Evolutionary conservation across 2,113 vertebrate genomes (phyloP).

Genomic region (Amphiprion percula): DNA sequence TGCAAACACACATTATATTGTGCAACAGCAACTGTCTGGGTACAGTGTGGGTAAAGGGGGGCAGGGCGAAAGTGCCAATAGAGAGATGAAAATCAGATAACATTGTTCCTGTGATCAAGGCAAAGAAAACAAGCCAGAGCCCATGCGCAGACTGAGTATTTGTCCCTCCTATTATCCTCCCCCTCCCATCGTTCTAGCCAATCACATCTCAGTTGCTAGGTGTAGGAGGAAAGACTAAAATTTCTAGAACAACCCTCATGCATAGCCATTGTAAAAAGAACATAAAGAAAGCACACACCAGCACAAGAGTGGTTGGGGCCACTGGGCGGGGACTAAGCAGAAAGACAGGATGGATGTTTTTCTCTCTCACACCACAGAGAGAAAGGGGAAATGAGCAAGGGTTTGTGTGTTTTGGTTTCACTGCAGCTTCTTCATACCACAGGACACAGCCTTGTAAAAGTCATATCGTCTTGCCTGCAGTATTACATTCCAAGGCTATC

Average conservation of each 20-base stretch:
- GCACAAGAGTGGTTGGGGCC: conserved; percentile 54
- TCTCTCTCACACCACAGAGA: conserved; percentile 31
- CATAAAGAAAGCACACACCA: conserved; percentile 72
- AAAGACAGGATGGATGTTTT: conserved; percentile 37
- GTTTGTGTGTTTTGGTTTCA: conserved; percentile 38
- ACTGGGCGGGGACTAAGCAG: conserved; percentile 49
- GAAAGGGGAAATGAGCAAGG: conserved; percentile 36
- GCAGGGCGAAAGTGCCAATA: conserved; percentile 19
- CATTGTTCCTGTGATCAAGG: conserved; percentile 68
- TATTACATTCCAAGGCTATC: conserved; percentile 19
- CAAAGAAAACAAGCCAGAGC: conserved; percentile 75
- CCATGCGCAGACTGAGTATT: conserved; percentile 62
- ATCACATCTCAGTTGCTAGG: conserved; percentile 86
- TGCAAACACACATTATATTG: conserved; percentile 1
- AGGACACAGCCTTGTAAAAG: conserved; percentile 47
- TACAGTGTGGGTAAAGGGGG: conserved; percentile 17
- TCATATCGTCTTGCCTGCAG: conserved; percentile 28
- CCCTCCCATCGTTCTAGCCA: conserved; percentile 73
- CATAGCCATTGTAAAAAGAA: conserved; percentile 68
- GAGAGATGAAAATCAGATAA: conserved; percentile 70
- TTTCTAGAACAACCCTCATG: conserved; percentile 73
- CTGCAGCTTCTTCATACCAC: conserved; percentile 21
- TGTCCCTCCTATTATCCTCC: conserved; percentile 57
- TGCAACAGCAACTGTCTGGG: conserved; percentile 45
- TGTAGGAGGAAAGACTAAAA: conserved; percentile 38